Conservation (phyloP, 2,113 vertebrate genomes). For the Cynopterus brachyotis region DNA sequence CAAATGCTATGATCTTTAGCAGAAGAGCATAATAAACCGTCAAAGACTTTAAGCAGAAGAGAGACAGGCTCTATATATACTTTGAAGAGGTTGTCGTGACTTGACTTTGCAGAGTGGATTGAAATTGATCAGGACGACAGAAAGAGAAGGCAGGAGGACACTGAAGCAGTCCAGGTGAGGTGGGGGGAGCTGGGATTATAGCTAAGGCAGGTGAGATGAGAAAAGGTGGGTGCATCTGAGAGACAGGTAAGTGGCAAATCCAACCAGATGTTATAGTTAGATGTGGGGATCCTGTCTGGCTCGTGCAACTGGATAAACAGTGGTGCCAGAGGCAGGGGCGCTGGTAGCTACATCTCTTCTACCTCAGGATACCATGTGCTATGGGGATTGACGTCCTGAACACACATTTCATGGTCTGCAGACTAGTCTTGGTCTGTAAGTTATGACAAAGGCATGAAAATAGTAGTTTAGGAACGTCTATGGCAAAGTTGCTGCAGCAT, state of each 20-base stretch:
- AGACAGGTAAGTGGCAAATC: not conserved
- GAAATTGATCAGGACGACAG: not conserved
- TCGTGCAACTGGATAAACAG: not conserved
- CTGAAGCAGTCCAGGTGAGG: not conserved
- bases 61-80: not conserved
- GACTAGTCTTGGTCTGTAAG: not conserved
- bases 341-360: not conserved
- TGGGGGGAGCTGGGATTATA: not conserved
- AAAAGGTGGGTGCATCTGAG: not conserved
- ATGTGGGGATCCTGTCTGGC: not conserved
- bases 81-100: not conserved
- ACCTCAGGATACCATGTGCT: rapidly evolving
- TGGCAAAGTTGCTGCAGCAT: too few species aligned
- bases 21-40: not conserved
- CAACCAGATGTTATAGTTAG: not conserved
- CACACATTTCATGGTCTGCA: not conserved
- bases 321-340: not conserved
- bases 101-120: not conserved
- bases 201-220: not conserved
- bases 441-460: not conserved
- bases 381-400: not conserved
- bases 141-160: not conserved
- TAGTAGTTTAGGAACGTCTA: not conserved
- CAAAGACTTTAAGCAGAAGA: not conserved
- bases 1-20: not conserved